A percentile compares a stretch with the other conserved stretches of the same genome.
These are phyloP conservation scores for Pseudomyrmex gracilis DNA, from an alignment of 1,140 invertebrate genomes.

Conservation along the genomic window DNA sequence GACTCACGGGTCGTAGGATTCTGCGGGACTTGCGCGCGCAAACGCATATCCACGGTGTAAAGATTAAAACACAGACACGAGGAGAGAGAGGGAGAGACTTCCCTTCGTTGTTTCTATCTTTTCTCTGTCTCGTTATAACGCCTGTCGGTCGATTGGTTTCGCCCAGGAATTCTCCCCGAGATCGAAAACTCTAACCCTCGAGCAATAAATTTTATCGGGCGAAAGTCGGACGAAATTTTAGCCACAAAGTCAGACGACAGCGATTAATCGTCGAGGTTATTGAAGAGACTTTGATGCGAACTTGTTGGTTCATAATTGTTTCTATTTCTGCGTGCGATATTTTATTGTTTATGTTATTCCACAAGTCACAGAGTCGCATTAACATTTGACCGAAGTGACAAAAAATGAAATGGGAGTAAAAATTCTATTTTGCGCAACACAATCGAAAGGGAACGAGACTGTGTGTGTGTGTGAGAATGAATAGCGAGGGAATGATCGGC, in stretches of 20 bases:
- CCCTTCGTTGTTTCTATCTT: neutral
- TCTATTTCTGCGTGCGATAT: too few relatives aligned
- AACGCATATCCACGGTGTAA: neutral
- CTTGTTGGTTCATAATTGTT: too few relatives aligned
- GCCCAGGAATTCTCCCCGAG: neutral
- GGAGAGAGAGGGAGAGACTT: too few relatives aligned
- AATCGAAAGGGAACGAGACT: too few relatives aligned
- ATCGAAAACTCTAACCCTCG: constrained; percentile 11
- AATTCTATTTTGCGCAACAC: too few relatives aligned
- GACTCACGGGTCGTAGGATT: constrained; percentile 54
- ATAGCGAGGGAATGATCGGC: constrained; percentile 9
- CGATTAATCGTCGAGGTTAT: neutral
- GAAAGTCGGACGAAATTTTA: constrained; percentile 8
- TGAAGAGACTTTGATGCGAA: too few relatives aligned
- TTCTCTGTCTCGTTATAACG: neutral
- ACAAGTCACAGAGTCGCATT: too few relatives aligned
- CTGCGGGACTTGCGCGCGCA: constrained; percentile 65
- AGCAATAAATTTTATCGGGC: constrained; percentile 6
- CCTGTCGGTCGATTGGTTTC: constrained; percentile 13
- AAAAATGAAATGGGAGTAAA: too few relatives aligned
- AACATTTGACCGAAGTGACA: too few relatives aligned
- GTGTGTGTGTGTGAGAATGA: too few relatives aligned
- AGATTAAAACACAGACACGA: neutral
- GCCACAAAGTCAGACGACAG: neutral
- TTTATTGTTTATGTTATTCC: too few relatives aligned